phyloP scores from a whole-genome alignment of 2,797 vertebrate species.

The Gallinago stenura region DNA sequence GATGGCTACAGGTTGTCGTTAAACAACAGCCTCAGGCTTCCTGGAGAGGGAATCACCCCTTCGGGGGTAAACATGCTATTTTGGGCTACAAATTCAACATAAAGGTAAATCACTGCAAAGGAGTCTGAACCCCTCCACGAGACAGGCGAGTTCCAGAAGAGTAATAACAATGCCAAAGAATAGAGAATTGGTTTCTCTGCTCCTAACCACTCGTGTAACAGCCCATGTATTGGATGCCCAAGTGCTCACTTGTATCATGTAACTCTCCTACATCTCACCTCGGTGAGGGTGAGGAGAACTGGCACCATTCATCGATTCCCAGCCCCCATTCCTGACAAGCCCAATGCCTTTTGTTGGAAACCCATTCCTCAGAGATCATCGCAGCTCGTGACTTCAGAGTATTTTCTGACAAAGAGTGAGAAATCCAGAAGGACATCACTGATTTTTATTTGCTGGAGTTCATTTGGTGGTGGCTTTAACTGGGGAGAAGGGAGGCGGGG shows the following conservation, averaged over 20 bases:
- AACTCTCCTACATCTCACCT: neutral
- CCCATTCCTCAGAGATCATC: neutral
- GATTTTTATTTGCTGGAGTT: neutral
- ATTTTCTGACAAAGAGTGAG: neutral
- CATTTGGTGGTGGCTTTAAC: neutral
- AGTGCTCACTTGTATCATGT: neutral
- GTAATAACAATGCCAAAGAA: neutral
- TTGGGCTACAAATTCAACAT: neutral
- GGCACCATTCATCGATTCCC: neutral
- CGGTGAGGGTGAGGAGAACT: accelerated
- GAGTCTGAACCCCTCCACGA: neutral
- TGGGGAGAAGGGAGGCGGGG: neutral
- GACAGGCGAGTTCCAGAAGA: neutral
- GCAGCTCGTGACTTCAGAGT: neutral
- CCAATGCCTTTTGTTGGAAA: neutral
- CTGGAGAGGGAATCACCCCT: neutral
- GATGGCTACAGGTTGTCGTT: too few relatives aligned
- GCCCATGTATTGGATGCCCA: accelerated
- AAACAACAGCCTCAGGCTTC: neutral
- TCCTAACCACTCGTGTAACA: neutral
- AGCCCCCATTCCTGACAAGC: neutral
- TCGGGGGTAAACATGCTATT: neutral
- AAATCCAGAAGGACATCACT: neutral
- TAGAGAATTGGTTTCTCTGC: neutral
- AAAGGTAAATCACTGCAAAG: neutral